Evolutionary conservation across 2,113 vertebrate genomes (phyloP), one percentile per base, ranked within the genome.

Genomic region (Perca fluviatilis): DNA sequence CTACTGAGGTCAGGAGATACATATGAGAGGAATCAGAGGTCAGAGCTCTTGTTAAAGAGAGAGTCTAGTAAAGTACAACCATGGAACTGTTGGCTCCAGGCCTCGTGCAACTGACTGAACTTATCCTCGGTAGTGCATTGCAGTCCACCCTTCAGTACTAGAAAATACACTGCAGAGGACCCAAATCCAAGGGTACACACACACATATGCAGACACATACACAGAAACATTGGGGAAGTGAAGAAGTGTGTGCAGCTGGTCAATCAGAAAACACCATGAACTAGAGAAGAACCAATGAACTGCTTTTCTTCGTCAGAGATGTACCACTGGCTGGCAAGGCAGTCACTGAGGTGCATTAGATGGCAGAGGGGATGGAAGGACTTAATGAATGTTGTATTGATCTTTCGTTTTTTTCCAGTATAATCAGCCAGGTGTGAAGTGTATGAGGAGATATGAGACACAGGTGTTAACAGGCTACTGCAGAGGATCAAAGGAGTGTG

Each of bases 361-460:
- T 53, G 6, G 46, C 62, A 63, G 61, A 74, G 56, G 51, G 67
- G 67, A 79, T 25, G 19, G 54, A 67, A 43, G 8, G 47, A 47
- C n/a, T 74, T 65, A 72, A 78, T 73, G 11, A 72, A 82, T 66
- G 69, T 23, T 46, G 57, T 76, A 83, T 83, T 60, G 79, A 86
- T 88, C 51, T 72, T 69, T 66, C 4, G 47, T 79, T 83, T 81
- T 54, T n/a, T 64, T 25, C 71, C 64, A 36, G 33, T 58, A 62
- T 65, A 70, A 63, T 69, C 77, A 73, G 70, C 10, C 64, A 78
- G 57, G 75, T 75, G 62, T 69, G 70, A 80, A 68, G 21, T 54
- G 47, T 69, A 63, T 74, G 57, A 80, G 65, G 49, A 74, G 25
- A 77, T 75, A 78, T 50, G 53, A 71, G 49, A 50, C 40, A 50